Evolutionary conservation across 2,797 vertebrate genomes (phyloP).

Genomic region (Chromis chromis): DNA sequence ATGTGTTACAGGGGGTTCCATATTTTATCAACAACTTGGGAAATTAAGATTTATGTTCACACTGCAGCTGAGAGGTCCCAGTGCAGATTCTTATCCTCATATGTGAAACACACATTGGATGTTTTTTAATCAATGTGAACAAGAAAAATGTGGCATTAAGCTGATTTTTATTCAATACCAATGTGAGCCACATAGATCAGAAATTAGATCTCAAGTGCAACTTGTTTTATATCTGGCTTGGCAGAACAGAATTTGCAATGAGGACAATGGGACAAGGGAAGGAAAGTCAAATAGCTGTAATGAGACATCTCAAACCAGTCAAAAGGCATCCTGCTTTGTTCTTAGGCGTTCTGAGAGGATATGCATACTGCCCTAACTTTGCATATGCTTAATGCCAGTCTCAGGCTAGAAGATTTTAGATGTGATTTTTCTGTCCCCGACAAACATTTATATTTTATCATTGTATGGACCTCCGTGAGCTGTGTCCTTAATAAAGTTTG

Average conservation of each 20-base stretch:
- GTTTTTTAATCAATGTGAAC: constrained; percentile 45
- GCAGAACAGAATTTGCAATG: constrained; percentile 50
- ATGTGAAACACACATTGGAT: constrained; percentile 20
- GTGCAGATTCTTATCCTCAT: constrained; percentile 7
- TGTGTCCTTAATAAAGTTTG: too few species aligned
- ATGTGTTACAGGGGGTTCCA: neutral
- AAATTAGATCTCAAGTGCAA: constrained; percentile 36
- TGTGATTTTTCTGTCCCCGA: neutral
- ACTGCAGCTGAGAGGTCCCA: constrained; percentile 12
- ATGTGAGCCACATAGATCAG: constrained; percentile 24
- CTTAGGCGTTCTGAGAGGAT: neutral
- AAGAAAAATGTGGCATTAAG: constrained; percentile 20
- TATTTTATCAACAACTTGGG: neutral
- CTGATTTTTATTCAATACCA: constrained; percentile 38
- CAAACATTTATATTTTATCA: neutral
- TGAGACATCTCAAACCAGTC: constrained; percentile 18
- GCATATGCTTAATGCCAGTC: neutral
- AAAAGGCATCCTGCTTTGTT: constrained; percentile 13
- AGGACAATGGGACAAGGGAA: constrained; percentile 8
- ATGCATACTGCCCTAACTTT: constrained; percentile 1
- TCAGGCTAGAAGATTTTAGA: neutral
- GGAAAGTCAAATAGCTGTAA: constrained; percentile 15
- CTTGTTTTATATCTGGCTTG: constrained; percentile 17
- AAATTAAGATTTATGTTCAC: constrained; percentile 35
- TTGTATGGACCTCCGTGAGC: too few species aligned